phyloP scores from a whole-genome alignment of 2,888 invertebrate species.

The Lepetodrilus schrolli region DNA sequence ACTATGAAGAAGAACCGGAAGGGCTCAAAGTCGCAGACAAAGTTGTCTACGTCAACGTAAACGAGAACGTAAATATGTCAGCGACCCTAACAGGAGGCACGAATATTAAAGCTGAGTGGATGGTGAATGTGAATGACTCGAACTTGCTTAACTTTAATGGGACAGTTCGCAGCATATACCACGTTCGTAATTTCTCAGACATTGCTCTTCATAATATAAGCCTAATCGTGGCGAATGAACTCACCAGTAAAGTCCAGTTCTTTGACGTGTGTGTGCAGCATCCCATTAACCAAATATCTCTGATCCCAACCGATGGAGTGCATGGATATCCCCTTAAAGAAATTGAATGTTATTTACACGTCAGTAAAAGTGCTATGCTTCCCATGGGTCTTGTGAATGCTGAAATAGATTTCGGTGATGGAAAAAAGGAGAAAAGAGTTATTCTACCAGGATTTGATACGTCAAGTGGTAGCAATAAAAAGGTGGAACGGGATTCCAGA shows the following conservation, averaged over 20 bases:
- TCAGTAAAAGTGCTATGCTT: background rate
- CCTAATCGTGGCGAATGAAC: constrained; percentile 23
- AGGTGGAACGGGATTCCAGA: too few species aligned
- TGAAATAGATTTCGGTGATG: background rate
- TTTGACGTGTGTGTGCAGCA: constrained; percentile 20
- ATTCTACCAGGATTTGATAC: too few species aligned
- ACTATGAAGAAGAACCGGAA: background rate
- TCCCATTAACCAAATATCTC: background rate
- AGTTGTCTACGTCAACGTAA: background rate
- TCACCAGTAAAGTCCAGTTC: background rate
- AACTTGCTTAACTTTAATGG: background rate
- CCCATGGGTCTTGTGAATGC: constrained; percentile 26
- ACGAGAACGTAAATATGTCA: background rate
- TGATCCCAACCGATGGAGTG: background rate
- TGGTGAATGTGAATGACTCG: constrained; percentile 4
- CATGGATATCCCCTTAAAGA: background rate
- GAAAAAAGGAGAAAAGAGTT: too few species aligned
- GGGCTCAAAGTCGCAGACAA: background rate
- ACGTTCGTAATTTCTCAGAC: background rate
- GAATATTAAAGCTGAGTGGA: constrained; percentile 28
- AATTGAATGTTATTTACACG: background rate
- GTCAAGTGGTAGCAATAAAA: too few species aligned
- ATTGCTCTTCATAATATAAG: background rate
- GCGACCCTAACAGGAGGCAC: background rate
- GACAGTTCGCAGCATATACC: background rate